These are phyloP conservation scores for Enteromius treurensis DNA, from an alignment of 2,797 vertebrate genomes.

Conservation along the genomic window DNA sequence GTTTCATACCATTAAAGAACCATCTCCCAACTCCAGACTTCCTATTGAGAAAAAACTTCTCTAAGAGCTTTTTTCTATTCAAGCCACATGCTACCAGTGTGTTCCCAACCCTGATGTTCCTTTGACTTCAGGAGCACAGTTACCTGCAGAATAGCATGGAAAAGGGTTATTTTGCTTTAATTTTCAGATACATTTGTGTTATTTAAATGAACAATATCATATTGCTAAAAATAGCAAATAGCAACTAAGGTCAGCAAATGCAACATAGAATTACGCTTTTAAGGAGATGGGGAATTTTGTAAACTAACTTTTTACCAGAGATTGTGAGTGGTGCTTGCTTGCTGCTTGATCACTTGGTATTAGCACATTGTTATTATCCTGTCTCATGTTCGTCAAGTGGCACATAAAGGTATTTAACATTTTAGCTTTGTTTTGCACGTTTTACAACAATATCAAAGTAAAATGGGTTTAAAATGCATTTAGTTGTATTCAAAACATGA, in stretches of 20 bases:
- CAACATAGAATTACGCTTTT: neutral
- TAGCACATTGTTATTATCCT: too few species aligned
- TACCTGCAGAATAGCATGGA: neutral
- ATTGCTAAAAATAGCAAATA: too few species aligned
- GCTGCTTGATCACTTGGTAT: too few species aligned
- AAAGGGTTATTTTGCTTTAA: constrained; percentile 1
- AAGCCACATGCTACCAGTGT: constrained; percentile 19
- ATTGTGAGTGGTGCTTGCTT: neutral
- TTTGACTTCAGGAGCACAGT: constrained; percentile 31
- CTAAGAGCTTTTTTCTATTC: constrained; percentile 8
- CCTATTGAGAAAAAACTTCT: constrained; percentile 12
- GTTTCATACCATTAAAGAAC: constrained; percentile 41
- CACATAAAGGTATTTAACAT: neutral
- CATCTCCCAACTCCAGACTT: constrained; percentile 26
- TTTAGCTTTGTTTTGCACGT: neutral
- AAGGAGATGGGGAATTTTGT: neutral
- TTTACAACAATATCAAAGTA: neutral
- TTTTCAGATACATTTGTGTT: neutral
- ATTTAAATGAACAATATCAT: neutral
- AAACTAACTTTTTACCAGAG: neutral
- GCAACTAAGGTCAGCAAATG: neutral
- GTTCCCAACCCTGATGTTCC: constrained; percentile 18
- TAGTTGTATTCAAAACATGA: neutral
- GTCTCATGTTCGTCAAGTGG: neutral
- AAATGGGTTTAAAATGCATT: neutral